Percentiles rank a stretch among this genome's conserved stretches.
phyloP scores from a whole-genome alignment of 2,797 vertebrate species.

The Podargus strigoides region DNA sequence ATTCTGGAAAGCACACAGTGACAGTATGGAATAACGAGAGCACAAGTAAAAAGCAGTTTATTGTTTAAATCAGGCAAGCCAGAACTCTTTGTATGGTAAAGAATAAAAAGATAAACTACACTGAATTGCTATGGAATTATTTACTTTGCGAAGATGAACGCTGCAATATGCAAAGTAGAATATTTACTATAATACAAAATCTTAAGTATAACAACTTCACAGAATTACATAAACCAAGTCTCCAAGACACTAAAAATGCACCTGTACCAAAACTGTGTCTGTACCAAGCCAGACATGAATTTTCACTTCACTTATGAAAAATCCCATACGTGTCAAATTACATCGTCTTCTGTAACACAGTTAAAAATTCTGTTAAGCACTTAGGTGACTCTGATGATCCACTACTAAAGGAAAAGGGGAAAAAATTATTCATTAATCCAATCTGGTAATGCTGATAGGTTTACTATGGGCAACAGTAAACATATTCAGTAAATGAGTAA shows the following conservation, averaged over 20 bases:
- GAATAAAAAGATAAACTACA: constrained; percentile 1
- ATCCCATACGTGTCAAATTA: not conserved
- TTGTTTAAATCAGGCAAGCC: constrained; percentile 17
- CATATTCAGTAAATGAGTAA: not conserved
- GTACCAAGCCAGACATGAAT: not conserved
- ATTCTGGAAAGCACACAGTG: constrained; percentile 57
- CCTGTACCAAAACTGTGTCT: not conserved
- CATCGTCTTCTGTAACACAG: not conserved
- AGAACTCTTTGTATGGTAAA: constrained; percentile 33
- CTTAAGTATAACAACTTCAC: not conserved
- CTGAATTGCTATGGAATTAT: not conserved
- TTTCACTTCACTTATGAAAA: not conserved
- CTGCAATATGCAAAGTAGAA: not conserved
- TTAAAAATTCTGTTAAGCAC: not conserved
- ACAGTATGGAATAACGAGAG: constrained; percentile 43
- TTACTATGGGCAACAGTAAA: not conserved
- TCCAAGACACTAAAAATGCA: not conserved
- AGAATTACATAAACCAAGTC: not conserved
- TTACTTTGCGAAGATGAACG: too few species aligned
- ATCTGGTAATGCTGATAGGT: not conserved
- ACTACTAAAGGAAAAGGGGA: not conserved
- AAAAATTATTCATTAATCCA: not conserved
- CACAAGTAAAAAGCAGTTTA: constrained; percentile 33
- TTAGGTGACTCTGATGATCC: not conserved
- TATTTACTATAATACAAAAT: not conserved